Base-by-base conservation (phyloP, 1,140 invertebrate genomes). In the Rhizoglyphus robini region DNA sequence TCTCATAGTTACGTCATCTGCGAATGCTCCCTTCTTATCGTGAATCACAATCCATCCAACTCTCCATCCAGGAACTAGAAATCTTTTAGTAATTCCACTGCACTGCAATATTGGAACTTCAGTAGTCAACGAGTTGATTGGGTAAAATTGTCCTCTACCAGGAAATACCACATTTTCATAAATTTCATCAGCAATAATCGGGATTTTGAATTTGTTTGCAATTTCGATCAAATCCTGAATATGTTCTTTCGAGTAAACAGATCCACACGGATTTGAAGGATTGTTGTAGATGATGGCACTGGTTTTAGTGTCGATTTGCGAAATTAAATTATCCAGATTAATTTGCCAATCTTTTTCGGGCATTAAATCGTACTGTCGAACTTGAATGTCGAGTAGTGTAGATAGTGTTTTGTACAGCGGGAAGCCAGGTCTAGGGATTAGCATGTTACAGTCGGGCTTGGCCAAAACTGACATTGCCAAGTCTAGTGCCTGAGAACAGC, bases 251-350 rank as follows among this genome's bases (percentile, higher is more conserved):
- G 79, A 82, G 72, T 86, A 98, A 3, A 81, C 80, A 2, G 91
- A 94, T n/a, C 96, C 96, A 75, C 95, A 98, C 0, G 96, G 96
- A 79, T 99, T 99, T 46, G 91, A 96, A 0, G 96, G 96, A 79
- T 96, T 98, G 75, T 95, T 97, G 51, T 98, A 81, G 49, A 99
- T 77, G 70, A 99, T 87, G 8, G 90, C 91, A 0, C 84, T 86
- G 0, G 94, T 98, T 30, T 88, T 83, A 4, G 84, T 81, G 74
- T 98, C 91, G 69, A 98, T 96, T 73, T 88, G 82, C 34, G 81
- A 82, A 75, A 94, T 89, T 74, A 99, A 75, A 73, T 96, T 84
- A 3, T 83, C 78, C 46, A 98, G 75, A 79, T 98, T 92, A 41
- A 88, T 83, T 75, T 93, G 84, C 91, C 93, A 98, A 68, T 85